These are phyloP conservation scores for Prunella fulvescens DNA, from an alignment of 2,113 vertebrate species.

Conservation along the genomic window DNA sequence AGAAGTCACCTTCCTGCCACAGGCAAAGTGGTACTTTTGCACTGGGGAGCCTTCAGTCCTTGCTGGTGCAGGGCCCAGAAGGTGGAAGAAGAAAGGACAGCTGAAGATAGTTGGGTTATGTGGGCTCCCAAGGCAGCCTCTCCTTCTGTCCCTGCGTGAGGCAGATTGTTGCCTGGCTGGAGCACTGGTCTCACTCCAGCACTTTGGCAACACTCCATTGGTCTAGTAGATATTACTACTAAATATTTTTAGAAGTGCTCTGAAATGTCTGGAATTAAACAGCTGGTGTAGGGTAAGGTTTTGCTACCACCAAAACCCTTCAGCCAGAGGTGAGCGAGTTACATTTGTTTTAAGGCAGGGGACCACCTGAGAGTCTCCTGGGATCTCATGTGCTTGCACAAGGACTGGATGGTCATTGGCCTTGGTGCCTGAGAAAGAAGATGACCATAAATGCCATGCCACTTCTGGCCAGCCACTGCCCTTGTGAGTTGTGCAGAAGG, in stretches of 20 bases:
- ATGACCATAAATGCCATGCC: background rate
- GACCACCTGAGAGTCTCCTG: background rate
- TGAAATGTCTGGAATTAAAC: background rate
- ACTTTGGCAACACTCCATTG: background rate
- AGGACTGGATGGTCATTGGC: background rate
- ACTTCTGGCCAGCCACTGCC: background rate
- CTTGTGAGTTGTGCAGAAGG: background rate
- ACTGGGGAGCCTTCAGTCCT: background rate
- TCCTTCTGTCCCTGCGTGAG: background rate
- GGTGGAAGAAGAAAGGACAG: background rate
- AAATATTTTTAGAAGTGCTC: background rate
- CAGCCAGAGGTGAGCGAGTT: background rate
- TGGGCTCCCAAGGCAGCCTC: background rate
- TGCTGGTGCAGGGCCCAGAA: background rate
- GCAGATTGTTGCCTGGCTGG: background rate
- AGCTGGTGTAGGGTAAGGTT: background rate
- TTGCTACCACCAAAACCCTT: background rate
- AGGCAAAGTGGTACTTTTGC: background rate
- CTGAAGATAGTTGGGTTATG: background rate
- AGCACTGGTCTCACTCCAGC: background rate
- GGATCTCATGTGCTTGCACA: background rate
- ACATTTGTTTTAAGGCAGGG: background rate
- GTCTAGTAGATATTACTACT: background rate
- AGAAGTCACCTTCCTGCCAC: background rate
- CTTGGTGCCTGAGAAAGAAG: background rate